A percentile compares a stretch with the other conserved stretches of the same genome.
These are phyloP conservation scores for Amaurobius ferox DNA, from an alignment of 2,888 invertebrate species.

Conservation along the genomic window DNA sequence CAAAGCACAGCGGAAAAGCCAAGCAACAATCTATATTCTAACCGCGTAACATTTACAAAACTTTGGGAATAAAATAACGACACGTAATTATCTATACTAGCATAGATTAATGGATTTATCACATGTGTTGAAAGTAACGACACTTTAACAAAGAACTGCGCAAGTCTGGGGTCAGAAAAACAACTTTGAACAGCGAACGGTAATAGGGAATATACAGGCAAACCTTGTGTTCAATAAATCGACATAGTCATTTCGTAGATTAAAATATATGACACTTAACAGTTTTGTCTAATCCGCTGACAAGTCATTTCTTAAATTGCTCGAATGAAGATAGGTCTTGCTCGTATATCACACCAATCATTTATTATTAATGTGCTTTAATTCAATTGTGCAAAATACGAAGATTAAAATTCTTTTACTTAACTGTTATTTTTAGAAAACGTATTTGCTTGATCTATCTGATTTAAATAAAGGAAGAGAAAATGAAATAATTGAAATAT, in stretches of 20 bases:
- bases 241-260: slow-evolving; percentile 24
- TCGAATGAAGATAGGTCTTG: too few species aligned
- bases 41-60: slow-evolving; percentile 65
- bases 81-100: slow-evolving; percentile 68
- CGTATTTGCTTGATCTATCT: too few species aligned
- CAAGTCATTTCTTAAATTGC: slow-evolving; percentile 34
- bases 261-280: slow-evolving; percentile 40
- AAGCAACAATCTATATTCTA: slow-evolving; percentile 70
- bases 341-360: too few species aligned
- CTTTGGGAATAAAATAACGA: slow-evolving; percentile 67
- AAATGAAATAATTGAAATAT: too few species aligned
- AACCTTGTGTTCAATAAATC: slow-evolving; percentile 42
- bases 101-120: slow-evolving; percentile 62
- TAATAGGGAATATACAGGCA: slow-evolving; percentile 56
- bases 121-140: slow-evolving; percentile 66
- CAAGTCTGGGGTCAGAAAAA: slow-evolving; percentile 31
- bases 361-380: too few species aligned
- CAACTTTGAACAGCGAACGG: slow-evolving; percentile 62
- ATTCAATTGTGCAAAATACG: too few species aligned
- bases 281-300: slow-evolving; percentile 13
- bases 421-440: too few species aligned
- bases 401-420: too few species aligned
- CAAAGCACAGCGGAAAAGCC: slow-evolving; percentile 61
- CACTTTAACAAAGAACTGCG: slow-evolving; percentile 59
- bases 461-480: too few species aligned